phyloP scores from a whole-genome alignment of 2,888 invertebrate species.

The Troides aeacus region DNA sequence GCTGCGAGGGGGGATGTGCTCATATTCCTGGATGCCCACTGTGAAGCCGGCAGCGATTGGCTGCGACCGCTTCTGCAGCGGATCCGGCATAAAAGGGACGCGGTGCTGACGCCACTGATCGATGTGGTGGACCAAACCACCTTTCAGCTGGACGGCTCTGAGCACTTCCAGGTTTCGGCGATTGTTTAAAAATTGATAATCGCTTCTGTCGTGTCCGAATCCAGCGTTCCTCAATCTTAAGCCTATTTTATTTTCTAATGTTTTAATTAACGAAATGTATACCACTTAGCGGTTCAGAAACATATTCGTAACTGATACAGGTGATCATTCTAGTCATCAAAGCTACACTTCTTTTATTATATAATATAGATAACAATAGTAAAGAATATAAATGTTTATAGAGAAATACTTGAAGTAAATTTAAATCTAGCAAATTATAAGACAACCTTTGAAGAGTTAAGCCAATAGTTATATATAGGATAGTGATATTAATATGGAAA shows the following conservation, averaged over 20 bases:
- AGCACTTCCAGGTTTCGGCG: slow-evolving; percentile 57
- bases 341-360: not conserved
- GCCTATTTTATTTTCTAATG: not conserved
- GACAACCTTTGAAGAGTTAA: too few species aligned
- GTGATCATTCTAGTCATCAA: too few species aligned
- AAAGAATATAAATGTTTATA: not conserved
- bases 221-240: slow-evolving; percentile 17
- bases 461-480: too few species aligned
- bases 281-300: too few species aligned
- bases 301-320: too few species aligned
- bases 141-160: slow-evolving; percentile 74
- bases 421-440: too few species aligned
- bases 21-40: slow-evolving; percentile 95
- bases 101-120: slow-evolving; percentile 95
- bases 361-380: not conserved
- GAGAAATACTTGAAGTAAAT: not conserved
- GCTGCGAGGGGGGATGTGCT: slow-evolving; percentile 89
- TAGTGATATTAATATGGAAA: not conserved
- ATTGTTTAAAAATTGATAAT: slow-evolving; percentile 1
- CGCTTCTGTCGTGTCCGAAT: slow-evolving; percentile 14
- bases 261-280: too few species aligned
- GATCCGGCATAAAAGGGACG: slow-evolving; percentile 80
- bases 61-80: slow-evolving; percentile 91
- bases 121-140: slow-evolving; percentile 92
- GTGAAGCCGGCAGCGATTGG: slow-evolving; percentile 89